Base-by-base conservation (phyloP, 2,797 vertebrate genomes). In the Anolis apletophallus region DNA sequence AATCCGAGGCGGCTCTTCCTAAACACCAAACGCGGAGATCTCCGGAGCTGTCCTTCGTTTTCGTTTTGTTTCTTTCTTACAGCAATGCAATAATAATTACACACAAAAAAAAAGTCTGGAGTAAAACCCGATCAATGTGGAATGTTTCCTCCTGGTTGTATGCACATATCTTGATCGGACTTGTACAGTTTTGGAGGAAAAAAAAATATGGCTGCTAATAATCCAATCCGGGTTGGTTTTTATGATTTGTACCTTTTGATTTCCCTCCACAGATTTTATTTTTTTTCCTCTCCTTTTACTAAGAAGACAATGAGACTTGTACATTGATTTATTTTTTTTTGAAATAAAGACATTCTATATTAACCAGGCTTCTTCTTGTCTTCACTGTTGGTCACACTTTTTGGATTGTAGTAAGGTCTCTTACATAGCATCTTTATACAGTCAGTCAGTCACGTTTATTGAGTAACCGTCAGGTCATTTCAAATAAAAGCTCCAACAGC, bases 251-350 rank as follows among this genome's bases (percentile, higher is more conserved):
- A 72, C 34, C 64, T 32, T 83, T 78, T 87, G 23, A 87, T 79
- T 83, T 83, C 75, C 57, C 26, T 79, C 64, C 64, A 46, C 46
- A 87, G 67, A 77, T 83, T 87, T 78, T 64, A 64, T 64, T 54
- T 68, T 72, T 6, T 46, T 46, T 46, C 40, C 6, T 46, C 61
- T 71, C 61, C 64, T 78, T 72, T 34, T 78, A 77, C 73, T 52
- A 40, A 72, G 46, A 54, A 7, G 1, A 54, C 32, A 52, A 68
- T 21, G n/a, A 36, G 50, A 75, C 81, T 83, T 80, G 68, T 79
- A 52, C 57, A 52, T 83, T 87, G 86, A 87, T 87, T 87, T 85
- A n/a, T 46, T 46, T 46, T 46, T 46, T 46, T 46, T 87, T 81
- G 34, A 79, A 83, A 79, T 54, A 79, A 80, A 83, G 54, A 46